A percentile compares a stretch with the other conserved stretches of the same genome.
Evolutionary conservation across 2,113 vertebrate species (phyloP).

Genomic region (Oreocharis arfaki): DNA sequence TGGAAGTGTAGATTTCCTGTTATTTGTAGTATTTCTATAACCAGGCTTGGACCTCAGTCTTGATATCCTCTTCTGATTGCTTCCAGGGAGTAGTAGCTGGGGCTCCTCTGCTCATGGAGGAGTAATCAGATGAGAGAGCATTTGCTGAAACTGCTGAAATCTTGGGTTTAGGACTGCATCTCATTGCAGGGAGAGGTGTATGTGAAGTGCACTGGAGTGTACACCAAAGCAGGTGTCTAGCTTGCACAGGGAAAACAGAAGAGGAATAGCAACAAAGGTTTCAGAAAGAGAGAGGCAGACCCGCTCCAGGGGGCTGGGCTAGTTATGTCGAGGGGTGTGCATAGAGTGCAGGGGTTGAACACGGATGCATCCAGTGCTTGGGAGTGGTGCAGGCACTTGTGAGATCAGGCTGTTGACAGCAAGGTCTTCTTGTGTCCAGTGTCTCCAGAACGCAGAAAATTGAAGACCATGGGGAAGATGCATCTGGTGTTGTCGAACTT

Average conservation of each 20-base stretch:
- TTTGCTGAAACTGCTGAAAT: not conserved
- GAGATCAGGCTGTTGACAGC: not conserved
- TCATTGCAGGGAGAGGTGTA: not conserved
- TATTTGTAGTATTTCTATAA: not conserved
- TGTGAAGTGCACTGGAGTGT: fast-evolving
- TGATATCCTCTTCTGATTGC: not conserved
- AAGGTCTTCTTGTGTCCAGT: not conserved
- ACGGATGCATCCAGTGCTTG: fast-evolving
- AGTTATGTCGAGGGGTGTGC: not conserved
- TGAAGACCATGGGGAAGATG: not conserved
- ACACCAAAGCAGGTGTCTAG: not conserved
- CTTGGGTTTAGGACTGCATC: not conserved
- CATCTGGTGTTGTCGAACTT: not conserved
- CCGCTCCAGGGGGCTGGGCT: not conserved
- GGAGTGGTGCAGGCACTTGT: not conserved
- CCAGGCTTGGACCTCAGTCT: not conserved
- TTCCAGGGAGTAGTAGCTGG: not conserved
- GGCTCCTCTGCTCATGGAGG: not conserved
- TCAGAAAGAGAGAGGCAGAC: not conserved
- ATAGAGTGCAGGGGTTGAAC: not conserved
- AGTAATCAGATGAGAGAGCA: not conserved
- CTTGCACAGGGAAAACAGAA: not conserved
- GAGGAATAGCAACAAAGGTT: not conserved
- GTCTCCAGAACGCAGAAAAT: not conserved
- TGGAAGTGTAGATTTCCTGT: not conserved